These are phyloP conservation scores for Sorex araneus DNA, from an alignment of 2,113 vertebrate species.

Conservation along the genomic window DNA sequence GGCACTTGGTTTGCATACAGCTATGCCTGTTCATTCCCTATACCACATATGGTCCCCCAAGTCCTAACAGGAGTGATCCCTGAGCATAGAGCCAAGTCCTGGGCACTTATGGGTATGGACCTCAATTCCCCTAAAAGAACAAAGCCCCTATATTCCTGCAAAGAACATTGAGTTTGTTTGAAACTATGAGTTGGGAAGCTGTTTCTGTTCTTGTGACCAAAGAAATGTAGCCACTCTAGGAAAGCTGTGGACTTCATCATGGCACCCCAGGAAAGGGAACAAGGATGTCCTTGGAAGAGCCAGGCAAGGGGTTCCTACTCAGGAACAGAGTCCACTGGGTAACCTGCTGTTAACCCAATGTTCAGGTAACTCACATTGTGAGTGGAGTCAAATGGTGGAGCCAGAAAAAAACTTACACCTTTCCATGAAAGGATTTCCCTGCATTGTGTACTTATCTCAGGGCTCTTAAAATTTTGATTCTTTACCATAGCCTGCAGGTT, in stretches of 20 bases:
- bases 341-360: neutral
- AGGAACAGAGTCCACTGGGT: neutral
- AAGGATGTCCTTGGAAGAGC: neutral
- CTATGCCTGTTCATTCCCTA: too few species aligned
- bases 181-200: neutral
- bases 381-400: neutral
- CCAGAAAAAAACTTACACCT: conserved; percentile 24
- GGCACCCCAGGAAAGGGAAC: neutral
- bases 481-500: neutral
- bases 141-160: neutral
- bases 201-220: neutral
- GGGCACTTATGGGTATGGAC: too few species aligned
- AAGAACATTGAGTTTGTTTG: neutral
- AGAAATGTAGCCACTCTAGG: neutral
- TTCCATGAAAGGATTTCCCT: conserved; percentile 2
- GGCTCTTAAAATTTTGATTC: conserved; percentile 26
- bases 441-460: neutral
- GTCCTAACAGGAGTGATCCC: too few species aligned
- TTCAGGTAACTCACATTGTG: neutral
- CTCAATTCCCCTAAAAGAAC: neutral
- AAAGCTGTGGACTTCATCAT: neutral
- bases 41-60: too few species aligned
- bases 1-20: too few species aligned
- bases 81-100: too few species aligned
- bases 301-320: neutral